Conservation (phyloP, 2,797 vertebrate genomes). For the Iguana delicatissima region DNA sequence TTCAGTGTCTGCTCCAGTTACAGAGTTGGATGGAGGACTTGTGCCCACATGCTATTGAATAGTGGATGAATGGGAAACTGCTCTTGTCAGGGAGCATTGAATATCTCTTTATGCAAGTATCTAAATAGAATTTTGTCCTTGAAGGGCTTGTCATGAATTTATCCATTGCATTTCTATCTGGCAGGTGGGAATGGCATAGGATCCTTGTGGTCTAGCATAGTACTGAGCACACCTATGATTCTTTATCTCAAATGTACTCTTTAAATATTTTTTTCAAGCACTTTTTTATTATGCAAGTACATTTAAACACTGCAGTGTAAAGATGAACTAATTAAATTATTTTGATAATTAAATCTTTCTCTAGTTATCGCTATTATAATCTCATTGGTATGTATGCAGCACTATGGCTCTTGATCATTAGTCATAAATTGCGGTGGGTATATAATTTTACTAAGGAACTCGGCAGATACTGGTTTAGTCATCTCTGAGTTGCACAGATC, state of each 20-base stretch:
- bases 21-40: too few relatives aligned
- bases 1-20: too few relatives aligned
- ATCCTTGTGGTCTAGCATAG: neutral
- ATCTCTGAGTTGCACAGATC: neutral
- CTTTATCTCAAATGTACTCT: neutral
- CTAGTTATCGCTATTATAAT: neutral
- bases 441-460: neutral
- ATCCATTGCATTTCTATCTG: neutral
- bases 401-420: neutral
- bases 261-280: neutral
- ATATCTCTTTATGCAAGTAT: too few relatives aligned
- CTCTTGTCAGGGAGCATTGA: too few relatives aligned
- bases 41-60: too few relatives aligned
- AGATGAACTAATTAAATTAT: neutral
- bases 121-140: too few relatives aligned
- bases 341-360: neutral
- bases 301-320: neutral
- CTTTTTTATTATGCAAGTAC: neutral
- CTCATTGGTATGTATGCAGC: neutral
- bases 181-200: neutral
- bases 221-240: neutral
- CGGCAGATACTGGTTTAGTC: neutral
- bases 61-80: too few relatives aligned
- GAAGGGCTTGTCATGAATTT: neutral
- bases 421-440: neutral